Percentiles rank a stretch among this genome's conserved stretches.
phyloP scores from a whole-genome alignment of 2,797 vertebrate species.

The Amphiprion clarkii region DNA sequence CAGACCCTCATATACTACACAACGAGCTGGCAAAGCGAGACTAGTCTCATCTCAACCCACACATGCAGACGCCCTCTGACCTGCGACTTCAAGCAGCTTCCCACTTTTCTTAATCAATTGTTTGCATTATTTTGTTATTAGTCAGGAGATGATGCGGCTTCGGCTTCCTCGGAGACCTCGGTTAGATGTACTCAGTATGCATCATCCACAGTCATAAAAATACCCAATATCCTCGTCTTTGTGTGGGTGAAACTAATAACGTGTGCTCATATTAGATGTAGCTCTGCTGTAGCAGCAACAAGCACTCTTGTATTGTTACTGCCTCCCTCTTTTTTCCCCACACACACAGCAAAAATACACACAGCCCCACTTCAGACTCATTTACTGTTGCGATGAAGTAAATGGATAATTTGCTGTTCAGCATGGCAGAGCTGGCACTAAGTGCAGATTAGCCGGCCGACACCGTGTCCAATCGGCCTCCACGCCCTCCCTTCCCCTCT shows the following conservation, averaged over 20 bases:
- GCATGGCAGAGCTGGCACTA: slow-evolving; percentile 71
- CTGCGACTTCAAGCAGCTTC: neutral
- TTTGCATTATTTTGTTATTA: slow-evolving; percentile 13
- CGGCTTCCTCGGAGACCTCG: slow-evolving; percentile 11
- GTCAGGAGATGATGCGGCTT: slow-evolving; percentile 6
- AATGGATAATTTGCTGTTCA: slow-evolving; percentile 82
- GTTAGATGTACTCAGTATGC: slow-evolving; percentile 37
- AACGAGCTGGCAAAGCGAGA: neutral
- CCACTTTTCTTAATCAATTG: neutral
- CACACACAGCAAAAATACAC: slow-evolving; percentile 24
- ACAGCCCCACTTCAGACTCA: slow-evolving; percentile 66
- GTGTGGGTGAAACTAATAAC: slow-evolving; percentile 38
- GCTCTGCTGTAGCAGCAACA: slow-evolving; percentile 26
- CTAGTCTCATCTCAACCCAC: neutral
- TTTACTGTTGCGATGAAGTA: slow-evolving; percentile 71
- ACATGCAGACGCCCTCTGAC: neutral
- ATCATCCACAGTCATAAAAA: slow-evolving; percentile 30
- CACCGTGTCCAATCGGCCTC: slow-evolving; percentile 67
- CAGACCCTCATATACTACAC: too few species aligned
- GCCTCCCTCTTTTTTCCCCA: slow-evolving; percentile 20
- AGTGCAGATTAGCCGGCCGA: slow-evolving; percentile 71
- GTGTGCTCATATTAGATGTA: slow-evolving; percentile 42
- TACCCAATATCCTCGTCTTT: slow-evolving; percentile 1
- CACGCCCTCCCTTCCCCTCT: slow-evolving; percentile 28
- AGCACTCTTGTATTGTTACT: slow-evolving; percentile 32